Evolutionary conservation across 2,888 invertebrate genomes (phyloP).

Genomic region (Euclidia mi): DNA sequence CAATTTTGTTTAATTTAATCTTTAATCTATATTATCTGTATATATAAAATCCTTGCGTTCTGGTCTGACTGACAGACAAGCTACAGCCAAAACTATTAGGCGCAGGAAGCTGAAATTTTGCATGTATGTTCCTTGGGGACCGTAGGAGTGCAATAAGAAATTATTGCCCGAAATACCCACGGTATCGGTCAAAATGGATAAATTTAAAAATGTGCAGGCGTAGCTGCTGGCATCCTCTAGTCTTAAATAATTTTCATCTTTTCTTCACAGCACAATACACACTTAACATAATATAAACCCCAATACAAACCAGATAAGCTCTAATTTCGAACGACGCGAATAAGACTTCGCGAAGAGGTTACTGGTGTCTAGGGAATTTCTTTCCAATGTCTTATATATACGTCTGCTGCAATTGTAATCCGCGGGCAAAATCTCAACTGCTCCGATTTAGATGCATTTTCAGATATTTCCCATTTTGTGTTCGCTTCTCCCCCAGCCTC

Average conservation of each 20-base stretch:
- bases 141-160: too few species aligned
- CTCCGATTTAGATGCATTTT: constrained; percentile 62
- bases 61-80: too few species aligned
- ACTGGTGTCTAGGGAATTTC: constrained; percentile 38
- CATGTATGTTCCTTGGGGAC: too few species aligned
- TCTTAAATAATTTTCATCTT: too few species aligned
- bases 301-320: neutral
- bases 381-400: constrained; percentile 57
- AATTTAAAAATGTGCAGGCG: too few species aligned
- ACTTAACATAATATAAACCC: constrained; percentile 11
- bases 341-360: constrained; percentile 34
- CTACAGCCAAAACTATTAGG: too few species aligned
- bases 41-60: too few species aligned
- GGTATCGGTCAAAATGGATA: too few species aligned
- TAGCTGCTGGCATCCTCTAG: too few species aligned
- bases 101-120: too few species aligned
- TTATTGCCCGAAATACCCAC: too few species aligned
- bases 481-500: neutral
- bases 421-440: constrained; percentile 61
- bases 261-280: constrained; percentile 14
- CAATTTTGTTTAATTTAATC: constrained; percentile 43
- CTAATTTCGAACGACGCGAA: neutral
- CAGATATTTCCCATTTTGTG: constrained; percentile 59
- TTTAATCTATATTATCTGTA: too few species aligned
- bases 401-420: constrained; percentile 54